Percentiles rank a stretch among this genome's conserved stretches.
Conservation (phyloP, 2,113 vertebrate genomes). For the Sceloporus tristichus region DNA sequence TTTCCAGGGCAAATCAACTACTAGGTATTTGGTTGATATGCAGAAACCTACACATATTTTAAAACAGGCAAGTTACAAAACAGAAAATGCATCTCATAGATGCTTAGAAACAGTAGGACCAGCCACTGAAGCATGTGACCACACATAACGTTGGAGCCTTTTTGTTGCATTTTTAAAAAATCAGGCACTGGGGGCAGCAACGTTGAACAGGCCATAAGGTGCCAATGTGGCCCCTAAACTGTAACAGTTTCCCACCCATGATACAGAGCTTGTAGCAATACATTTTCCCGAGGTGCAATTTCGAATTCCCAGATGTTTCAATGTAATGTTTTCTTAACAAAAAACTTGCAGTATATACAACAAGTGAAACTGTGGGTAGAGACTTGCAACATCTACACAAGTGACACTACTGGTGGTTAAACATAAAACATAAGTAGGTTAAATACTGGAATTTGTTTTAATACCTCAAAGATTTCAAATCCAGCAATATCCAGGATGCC, state of each 20-base stretch:
- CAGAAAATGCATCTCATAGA: background rate
- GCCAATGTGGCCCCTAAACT: no score
- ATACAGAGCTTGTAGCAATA: background rate
- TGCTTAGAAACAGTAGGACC: background rate
- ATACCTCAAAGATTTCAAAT: slow-evolving; percentile 98
- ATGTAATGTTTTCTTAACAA: background rate
- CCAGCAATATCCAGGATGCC: slow-evolving; percentile 98
- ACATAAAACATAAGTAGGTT: background rate
- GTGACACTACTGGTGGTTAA: background rate
- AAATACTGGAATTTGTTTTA: background rate
- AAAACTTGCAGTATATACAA: background rate
- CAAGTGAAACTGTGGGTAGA: background rate
- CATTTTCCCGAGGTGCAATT: background rate
- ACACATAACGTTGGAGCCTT: background rate
- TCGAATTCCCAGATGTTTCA: background rate
- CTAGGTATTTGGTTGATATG: background rate
- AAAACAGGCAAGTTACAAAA: background rate
- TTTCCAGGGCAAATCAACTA: background rate
- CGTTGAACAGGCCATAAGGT: no score
- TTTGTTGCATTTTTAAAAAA: no score
- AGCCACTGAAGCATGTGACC: background rate
- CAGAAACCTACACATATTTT: background rate
- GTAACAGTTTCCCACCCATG: background rate
- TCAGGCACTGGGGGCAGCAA: no score
- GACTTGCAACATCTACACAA: no score